Evolutionary conservation across 2,888 invertebrate genomes (phyloP), one percentile per base, ranked within the genome.

Genomic region (Euclidia mi): DNA sequence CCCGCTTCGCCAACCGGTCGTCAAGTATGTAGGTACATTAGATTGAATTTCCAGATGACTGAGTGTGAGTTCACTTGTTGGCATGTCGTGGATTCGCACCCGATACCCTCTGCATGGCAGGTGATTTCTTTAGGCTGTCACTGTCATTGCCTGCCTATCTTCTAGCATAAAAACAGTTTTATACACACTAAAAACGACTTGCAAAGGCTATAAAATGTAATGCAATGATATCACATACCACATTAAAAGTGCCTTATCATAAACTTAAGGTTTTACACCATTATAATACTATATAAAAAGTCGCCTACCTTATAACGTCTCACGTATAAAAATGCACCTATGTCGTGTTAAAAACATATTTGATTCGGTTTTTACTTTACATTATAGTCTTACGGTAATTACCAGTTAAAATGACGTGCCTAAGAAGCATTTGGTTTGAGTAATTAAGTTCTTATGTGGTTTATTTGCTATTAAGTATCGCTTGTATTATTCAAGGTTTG

Each of bases 261-360:
- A 12, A 32, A 32, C 32, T 32, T 10, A 32, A 32, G 29, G 29
- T 29, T 29, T 29, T 29, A 29, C 29, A 29, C 29, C 6, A n/a
- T n/a, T n/a, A n/a, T n/a, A n/a, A n/a, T n/a, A n/a, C n/a, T 15
- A 15, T 20, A 48, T 46, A 29, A 29, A 47, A 10, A 40, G 12
- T 17, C n/a, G n/a, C n/a, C n/a, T 10, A 50, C 12, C 37, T 31
- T 7, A 34, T 43, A 25, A 65, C 52, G 65, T 49, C 50, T 65
- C 12, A 12, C 28, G 25, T 12, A 52, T 66, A 64, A 61, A 65
- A 62, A 38, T 62, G 63, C 74, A 64, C 34, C 10, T 28, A 14
- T 74, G 43, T 25, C 71, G 74, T 73, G 69, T 51, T 66, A 14
- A 57, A 66, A 62, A 51, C 53, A 58, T 62, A 64, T 74, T 73